These are phyloP conservation scores for Callionymus lyra DNA, from an alignment of 2,113 vertebrate species.

Conservation along the genomic window DNA sequence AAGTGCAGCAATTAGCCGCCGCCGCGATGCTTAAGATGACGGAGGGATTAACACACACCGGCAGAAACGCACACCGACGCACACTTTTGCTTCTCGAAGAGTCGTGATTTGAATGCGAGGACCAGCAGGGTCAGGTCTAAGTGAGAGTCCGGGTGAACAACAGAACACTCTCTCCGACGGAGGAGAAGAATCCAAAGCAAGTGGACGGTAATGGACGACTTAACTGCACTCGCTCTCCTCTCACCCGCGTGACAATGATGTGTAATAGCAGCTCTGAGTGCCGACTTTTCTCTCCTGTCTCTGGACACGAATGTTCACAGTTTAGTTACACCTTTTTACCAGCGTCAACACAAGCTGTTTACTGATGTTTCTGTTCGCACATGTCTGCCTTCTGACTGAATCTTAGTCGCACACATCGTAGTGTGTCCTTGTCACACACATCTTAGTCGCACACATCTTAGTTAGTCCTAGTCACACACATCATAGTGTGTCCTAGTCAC, in stretches of 20 bases:
- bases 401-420: no score
- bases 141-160: slow-evolving; percentile 30
- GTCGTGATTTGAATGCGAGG: slow-evolving; percentile 23
- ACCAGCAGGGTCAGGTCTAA: slow-evolving; percentile 15
- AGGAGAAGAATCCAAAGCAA: slow-evolving; percentile 14
- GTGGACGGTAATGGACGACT: slow-evolving; percentile 24
- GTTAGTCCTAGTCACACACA: no score
- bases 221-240: slow-evolving; percentile 17
- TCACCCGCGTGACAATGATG: slow-evolving; percentile 1
- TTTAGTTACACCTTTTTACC: no score
- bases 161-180: slow-evolving; percentile 32
- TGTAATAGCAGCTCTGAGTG: not conserved
- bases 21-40: slow-evolving; percentile 27
- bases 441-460: no score
- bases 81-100: slow-evolving; percentile 8
- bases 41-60: slow-evolving; percentile 8
- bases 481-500: no score
- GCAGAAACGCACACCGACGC: slow-evolving; percentile 8
- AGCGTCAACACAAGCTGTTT: no score
- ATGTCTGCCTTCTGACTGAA: no score
- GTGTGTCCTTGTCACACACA: no score
- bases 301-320: no score
- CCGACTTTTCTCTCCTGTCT: slow-evolving; percentile 22
- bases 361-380: no score
- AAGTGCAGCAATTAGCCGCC: slow-evolving; percentile 29